Base-by-base conservation (phyloP, 2,797 vertebrate genomes). In the Australoheros facetus region DNA sequence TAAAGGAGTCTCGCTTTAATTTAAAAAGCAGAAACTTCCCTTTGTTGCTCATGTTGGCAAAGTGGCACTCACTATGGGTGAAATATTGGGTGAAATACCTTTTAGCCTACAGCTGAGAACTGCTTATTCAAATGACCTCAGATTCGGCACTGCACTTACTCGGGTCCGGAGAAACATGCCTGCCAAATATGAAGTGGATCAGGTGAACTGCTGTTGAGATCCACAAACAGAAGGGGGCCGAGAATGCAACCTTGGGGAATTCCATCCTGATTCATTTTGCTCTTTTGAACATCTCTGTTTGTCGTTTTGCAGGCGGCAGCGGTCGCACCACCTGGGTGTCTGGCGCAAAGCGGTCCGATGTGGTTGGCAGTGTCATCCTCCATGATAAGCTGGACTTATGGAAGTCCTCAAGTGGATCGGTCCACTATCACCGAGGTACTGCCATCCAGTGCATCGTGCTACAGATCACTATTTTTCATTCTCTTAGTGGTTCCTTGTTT, bases 341-440 rank as follows among this genome's bases (percentile, higher is more conserved):
- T 0, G 70, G 58, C 0, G 8, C 7, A 0, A 62, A 34, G n/a
- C 34, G 7, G 2, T 54, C 60, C 0, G 69, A 90, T 1, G 94
- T 95, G 51, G 91, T 95, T 0, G 94, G 95, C 0, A 89, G 55
- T 3, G 32, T 95, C 64, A 95, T 95, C 75, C 94, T 95, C 4
- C 94, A 95, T 0, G 79, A 94, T 16, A 95, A 95, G 26, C 87
- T 95, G 66, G 48, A 83, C 3, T 80, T 91, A 71, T 95, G 94
- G 95, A 92, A 71, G 60, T 64, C 76, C 1, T 74, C 87, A 0
- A 55, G 13, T 0, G 87, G 89, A 8, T 90, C 86, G 0, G 81
- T 91, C 21, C 95, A 95, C 71, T 95, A 95, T 51, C 94, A 95
- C 66, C 90, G 89, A 87, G 94, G 94, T 81, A 56, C 34, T 2